A percentile compares a stretch with the other conserved stretches of the same genome.
phyloP scores from a whole-genome alignment of 2,113 vertebrate species.

The Xenus cinereus region DNA sequence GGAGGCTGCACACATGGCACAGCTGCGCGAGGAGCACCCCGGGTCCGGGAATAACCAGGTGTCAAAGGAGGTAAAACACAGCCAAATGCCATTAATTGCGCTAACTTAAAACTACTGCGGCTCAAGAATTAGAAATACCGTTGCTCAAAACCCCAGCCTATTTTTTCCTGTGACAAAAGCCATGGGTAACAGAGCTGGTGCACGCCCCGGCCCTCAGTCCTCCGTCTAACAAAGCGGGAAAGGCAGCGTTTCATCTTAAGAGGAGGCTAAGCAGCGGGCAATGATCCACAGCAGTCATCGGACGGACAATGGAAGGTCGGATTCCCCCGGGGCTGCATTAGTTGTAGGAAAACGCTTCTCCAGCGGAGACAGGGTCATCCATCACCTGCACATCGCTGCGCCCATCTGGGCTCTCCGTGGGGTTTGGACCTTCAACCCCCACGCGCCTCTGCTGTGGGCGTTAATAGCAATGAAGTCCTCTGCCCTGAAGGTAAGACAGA shows the following conservation, averaged over 20 bases:
- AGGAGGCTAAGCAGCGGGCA: background rate
- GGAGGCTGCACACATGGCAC: background rate
- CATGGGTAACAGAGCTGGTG: background rate
- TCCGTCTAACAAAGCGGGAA: background rate
- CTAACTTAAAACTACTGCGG: accelerated
- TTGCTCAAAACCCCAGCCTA: background rate
- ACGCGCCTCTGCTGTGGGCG: accelerated
- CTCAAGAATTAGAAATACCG: background rate
- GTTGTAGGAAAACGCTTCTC: background rate
- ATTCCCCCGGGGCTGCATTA: background rate
- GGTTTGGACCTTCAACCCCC: background rate
- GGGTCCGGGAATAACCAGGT: background rate
- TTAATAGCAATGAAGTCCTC: background rate
- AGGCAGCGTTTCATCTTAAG: background rate
- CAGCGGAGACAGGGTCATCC: background rate
- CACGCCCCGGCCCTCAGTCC: background rate
- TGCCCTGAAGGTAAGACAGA: background rate
- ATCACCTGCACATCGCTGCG: background rate
- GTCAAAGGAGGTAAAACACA: background rate
- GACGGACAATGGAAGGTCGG: background rate
- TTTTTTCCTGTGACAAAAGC: background rate
- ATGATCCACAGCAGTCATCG: background rate
- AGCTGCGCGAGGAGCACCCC: background rate
- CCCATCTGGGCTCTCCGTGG: background rate
- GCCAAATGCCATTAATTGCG: background rate